These are phyloP conservation scores for Cylloceria caligata DNA, from an alignment of 2,888 invertebrate species.

Conservation along the genomic window DNA sequence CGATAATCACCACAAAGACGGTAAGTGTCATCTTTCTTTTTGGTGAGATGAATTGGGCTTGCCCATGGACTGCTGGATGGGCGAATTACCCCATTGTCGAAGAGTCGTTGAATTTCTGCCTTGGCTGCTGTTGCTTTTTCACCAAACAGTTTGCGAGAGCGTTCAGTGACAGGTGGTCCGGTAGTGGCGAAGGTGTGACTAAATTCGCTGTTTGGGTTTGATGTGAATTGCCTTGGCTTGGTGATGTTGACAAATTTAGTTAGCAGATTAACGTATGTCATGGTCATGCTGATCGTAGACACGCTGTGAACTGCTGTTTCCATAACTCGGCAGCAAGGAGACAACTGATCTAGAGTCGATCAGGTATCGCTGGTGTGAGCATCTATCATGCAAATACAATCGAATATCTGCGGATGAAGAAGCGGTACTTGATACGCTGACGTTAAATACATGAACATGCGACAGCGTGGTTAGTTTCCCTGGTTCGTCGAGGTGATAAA, in stretches of 20 bases:
- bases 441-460: background rate
- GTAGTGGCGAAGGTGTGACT: constrained; percentile 75
- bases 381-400: too few relatives aligned
- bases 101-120: constrained; percentile 75
- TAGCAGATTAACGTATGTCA: background rate
- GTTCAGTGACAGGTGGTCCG: background rate
- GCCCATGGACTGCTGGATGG: constrained; percentile 82
- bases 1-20: constrained; percentile 70
- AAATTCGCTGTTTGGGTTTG: background rate
- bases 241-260: background rate
- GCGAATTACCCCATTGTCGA: constrained; percentile 80
- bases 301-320: background rate
- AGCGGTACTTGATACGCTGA: constrained; percentile 13
- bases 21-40: constrained; percentile 66
- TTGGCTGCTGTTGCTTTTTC: constrained; percentile 75
- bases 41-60: constrained; percentile 78
- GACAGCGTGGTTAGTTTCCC: constrained; percentile 35
- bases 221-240: too few relatives aligned
- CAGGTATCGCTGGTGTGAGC: background rate
- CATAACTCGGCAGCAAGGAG: constrained; percentile 31
- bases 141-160: constrained; percentile 74
- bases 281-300: background rate
- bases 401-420: constrained; percentile 34
- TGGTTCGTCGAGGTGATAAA: background rate
- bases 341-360: constrained; percentile 57